Percentiles rank a stretch among this genome's conserved stretches.
Conservation (phyloP, 1,140 invertebrate genomes). For the Rhagoletis pomonella region DNA sequence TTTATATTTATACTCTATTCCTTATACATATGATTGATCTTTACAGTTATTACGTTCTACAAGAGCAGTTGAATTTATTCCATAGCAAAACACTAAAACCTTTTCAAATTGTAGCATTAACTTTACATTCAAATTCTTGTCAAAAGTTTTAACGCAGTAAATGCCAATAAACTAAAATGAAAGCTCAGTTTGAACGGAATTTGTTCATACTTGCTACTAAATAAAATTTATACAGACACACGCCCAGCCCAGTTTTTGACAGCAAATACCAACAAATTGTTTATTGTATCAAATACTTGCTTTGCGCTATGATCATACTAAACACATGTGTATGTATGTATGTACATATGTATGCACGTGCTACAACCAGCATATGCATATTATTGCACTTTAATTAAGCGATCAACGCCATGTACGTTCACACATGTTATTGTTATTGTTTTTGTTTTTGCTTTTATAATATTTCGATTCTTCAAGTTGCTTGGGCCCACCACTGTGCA, state of each 20-base stretch:
- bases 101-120: not conserved
- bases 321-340: not conserved
- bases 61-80: not conserved
- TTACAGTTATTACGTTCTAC: not conserved
- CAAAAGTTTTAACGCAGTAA: not conserved
- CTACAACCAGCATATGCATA: too few species aligned
- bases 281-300: not conserved
- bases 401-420: not conserved
- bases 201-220: not conserved
- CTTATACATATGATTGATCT: not conserved
- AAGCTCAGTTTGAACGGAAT: not conserved
- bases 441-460: not conserved
- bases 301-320: not conserved
- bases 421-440: not conserved
- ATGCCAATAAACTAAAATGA: not conserved
- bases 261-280: not conserved
- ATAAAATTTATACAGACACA: not conserved
- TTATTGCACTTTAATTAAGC: not conserved
- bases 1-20: not conserved
- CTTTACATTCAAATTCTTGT: not conserved
- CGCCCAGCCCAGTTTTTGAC: not conserved
- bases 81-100: not conserved
- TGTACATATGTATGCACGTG: not conserved
- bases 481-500: too few species aligned
- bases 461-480: not conserved